phyloP scores from a whole-genome alignment of 2,113 vertebrate genomes.

The Pterocles orientalis region DNA sequence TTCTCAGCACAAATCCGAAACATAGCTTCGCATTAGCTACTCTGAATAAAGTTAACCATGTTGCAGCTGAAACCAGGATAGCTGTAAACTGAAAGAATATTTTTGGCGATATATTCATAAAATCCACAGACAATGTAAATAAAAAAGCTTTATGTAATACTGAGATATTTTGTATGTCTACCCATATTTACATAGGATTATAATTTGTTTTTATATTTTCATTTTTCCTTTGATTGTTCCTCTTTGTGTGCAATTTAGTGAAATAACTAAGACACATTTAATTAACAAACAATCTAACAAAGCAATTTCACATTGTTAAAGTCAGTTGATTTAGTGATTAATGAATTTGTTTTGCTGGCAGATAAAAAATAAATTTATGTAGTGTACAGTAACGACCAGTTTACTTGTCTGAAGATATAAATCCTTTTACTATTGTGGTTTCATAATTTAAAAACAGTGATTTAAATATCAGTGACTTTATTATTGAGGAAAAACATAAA shows the following conservation, averaged over 20 bases:
- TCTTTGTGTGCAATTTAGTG: background rate
- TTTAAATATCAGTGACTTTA: background rate
- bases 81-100: background rate
- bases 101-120: background rate
- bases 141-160: background rate
- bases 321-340: constrained; percentile 1
- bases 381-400: background rate
- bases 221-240: background rate
- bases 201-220: background rate
- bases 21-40: too few species aligned
- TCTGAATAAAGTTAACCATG: too few species aligned
- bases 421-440: background rate
- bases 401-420: background rate
- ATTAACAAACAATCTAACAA: background rate
- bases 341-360: background rate
- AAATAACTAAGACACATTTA: background rate
- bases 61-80: too few species aligned
- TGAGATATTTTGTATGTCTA: background rate
- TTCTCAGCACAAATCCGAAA: too few species aligned
- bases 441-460: background rate
- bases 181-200: background rate
- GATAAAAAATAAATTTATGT: background rate
- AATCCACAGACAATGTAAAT: background rate
- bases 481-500: background rate
- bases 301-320: background rate